Base-by-base conservation (phyloP, 2,113 vertebrate species). In the Turnix velox region DNA sequence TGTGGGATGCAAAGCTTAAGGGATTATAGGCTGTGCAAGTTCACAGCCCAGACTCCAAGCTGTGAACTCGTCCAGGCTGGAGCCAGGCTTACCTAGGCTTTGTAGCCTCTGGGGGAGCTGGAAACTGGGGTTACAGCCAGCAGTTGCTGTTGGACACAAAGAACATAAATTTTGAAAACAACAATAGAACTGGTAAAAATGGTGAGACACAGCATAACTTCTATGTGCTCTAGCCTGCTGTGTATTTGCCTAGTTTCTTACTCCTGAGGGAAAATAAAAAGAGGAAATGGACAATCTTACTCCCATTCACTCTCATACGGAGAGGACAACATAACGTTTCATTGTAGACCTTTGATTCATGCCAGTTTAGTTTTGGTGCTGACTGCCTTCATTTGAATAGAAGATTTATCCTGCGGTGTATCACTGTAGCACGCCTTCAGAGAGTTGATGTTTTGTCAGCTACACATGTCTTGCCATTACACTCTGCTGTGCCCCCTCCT, bases 361-460 rank as follows among this genome's bases (percentile, higher is more conserved):
- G 58, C 20, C 66, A 31, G 57, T 83, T 91, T 90, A 89, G 39
- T 88, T 81, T 95, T 62, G 61, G 40, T 35, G 62, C 86, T 39
- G 58, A 72, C 42, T 94, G 71, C 57, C 74, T 87, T 96, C 43
- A 52, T 91, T 35, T 63, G 39, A 79, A 78, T 2, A 1, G 40
- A 81, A 85, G 87, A 92, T 93, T 93, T 93, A 83, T 75, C 49
- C 75, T 51, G 35, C 82, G 85, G 31, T 87, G 31, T 76, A 91
- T 94, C 84, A 71, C 75, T 93, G 91, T 9, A 71, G 69, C 69
- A 55, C 90, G 72, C 51, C 87, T 91, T 95, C 46, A 72, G 79
- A 87, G 72, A 62, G 43, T 2, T 68, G 58, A 65, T 66, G 40
- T 76, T 96, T 92, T 90, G 72, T 82, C 88, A 96, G 83, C 79